Base-by-base conservation (phyloP, 2,113 vertebrate species). In the Lepisosteus osseus region DNA sequence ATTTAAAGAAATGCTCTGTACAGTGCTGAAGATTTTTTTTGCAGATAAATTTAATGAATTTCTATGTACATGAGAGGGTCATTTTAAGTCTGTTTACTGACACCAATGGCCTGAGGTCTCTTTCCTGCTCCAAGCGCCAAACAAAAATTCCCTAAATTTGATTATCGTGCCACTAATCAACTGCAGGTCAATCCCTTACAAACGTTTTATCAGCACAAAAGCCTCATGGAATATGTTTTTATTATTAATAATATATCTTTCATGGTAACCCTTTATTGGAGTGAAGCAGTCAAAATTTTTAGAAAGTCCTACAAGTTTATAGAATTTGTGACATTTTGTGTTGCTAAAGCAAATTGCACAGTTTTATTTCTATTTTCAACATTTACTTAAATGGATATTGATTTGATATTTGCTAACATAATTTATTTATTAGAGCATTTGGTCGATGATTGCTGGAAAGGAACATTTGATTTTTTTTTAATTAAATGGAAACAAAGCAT, bases 121-220 rank as follows among this genome's bases (percentile, higher is more conserved):
- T 92, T 94, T 92, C 91, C 92, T 86, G 79, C 89, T 82, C 77
- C 51, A 82, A 84, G 81, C 87, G 91, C 92, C 86, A 88, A 94
- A 88, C 82, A 84, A 92, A 90, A 88, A 90, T 74, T 81, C 84
- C 78, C 81, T 80, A 92, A 97, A 97, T 96, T 92, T 86, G 95
- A 98, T 97, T 97, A 97, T 93, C 90, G 90, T 88, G 84, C 89
- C 81, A 83, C 91, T 96, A 97, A 98, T 97, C 93, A 93, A 93
- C 77, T 95, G 88, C 95, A 97, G 95, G 89, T 94, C 90, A 90
- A 93, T 87, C 90, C 88, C 74, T 71, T 87, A 79, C 80, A 80
- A 78, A 80, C 78, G 85, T 75, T 75, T 69, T 76, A 79, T 72
- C 79, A 73, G 77, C 74, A 70, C 76, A 72, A 67, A 61, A 6